Evolutionary conservation across 2,888 invertebrate genomes (phyloP).

Genomic region (Gymnoscelis rufifasciata): DNA sequence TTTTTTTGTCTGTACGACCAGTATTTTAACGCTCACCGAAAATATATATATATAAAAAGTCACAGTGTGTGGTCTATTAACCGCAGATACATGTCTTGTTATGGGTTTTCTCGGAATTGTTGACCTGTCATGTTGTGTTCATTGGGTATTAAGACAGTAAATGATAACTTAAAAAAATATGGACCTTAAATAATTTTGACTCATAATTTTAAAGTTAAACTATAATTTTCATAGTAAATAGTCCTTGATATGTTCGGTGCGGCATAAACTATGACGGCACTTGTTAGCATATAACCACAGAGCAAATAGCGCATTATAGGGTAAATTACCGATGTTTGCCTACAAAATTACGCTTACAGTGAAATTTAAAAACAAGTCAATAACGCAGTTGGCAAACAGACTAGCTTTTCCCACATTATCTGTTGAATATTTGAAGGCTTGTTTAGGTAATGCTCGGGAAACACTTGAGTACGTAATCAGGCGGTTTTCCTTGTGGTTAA

Average conservation of each 20-base stretch:
- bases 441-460: conserved; percentile 67
- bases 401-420: conserved; percentile 67
- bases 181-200: too few species aligned
- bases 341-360: conserved; percentile 67
- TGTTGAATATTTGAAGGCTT: conserved; percentile 67
- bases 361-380: conserved; percentile 46
- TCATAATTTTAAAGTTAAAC: too few species aligned
- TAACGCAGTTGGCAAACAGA: conserved; percentile 67
- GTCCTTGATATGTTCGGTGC: too few species aligned
- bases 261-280: too few species aligned
- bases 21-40: conserved; percentile 40
- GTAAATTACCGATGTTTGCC: conserved; percentile 55
- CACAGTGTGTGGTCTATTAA: conserved; percentile 55
- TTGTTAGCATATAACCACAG: too few species aligned
- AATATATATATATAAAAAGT: too few species aligned
- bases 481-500: too few species aligned
- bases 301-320: conserved; percentile 7
- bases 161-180: too few species aligned
- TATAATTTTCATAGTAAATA: too few species aligned
- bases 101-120: conserved; percentile 15
- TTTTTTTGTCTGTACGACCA: conserved; percentile 42
- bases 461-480: conserved; percentile 41
- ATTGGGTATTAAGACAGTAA: conserved; percentile 12
- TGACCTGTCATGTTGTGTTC: conserved; percentile 8
- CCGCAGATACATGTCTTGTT: conserved; percentile 17